Conservation (phyloP, 2,113 vertebrate genomes). For the Alligator sinensis region DNA sequence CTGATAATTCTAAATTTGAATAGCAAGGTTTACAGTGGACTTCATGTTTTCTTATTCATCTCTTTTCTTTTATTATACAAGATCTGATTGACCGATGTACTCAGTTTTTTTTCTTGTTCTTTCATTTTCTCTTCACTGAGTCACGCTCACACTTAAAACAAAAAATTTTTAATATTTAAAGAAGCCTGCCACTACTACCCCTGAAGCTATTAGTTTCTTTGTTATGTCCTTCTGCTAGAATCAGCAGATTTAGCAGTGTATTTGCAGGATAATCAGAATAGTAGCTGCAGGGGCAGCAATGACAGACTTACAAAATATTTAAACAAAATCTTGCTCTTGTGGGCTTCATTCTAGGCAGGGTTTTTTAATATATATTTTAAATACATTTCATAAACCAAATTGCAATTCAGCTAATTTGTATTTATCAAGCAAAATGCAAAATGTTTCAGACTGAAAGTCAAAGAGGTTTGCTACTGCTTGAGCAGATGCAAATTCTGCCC, state of each 20-base stretch:
- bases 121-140: background rate
- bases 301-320: background rate
- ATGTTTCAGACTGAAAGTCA: background rate
- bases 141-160: background rate
- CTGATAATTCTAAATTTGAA: background rate
- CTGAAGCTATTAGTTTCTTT: slow-evolving; percentile 10
- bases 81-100: fast-evolving
- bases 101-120: background rate
- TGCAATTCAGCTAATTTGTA: background rate
- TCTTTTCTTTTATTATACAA: background rate
- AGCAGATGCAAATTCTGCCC: background rate
- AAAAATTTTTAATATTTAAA: background rate
- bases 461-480: background rate
- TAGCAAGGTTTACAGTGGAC: background rate
- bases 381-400: background rate
- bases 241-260: background rate
- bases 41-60: background rate
- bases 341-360: background rate
- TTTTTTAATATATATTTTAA: background rate
- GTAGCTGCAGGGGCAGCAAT: background rate
- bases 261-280: background rate
- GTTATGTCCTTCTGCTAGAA: background rate
- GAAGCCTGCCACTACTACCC: background rate
- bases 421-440: background rate
- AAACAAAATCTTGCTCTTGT: background rate